Percentiles rank a stretch among this genome's conserved stretches.
Conservation (phyloP, 2,888 invertebrate genomes). For the Drosophila cognata region DNA sequence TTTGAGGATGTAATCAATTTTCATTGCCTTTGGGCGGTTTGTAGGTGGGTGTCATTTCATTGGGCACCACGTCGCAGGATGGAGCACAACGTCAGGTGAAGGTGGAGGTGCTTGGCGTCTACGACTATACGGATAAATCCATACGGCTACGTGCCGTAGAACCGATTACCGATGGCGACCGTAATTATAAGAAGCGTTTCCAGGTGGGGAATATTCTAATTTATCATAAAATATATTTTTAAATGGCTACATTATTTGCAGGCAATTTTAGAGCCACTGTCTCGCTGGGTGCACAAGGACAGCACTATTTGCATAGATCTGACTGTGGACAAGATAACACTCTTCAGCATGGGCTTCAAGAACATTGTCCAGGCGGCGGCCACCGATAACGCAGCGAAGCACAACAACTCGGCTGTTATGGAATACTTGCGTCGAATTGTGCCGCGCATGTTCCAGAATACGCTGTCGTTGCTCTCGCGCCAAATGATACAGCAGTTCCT, state of each 20-base stretch:
- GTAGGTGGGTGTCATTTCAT: conserved; percentile 91
- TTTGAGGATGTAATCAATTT: background rate
- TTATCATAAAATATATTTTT: background rate
- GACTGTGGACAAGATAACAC: conserved; percentile 92
- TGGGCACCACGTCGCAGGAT: conserved; percentile 94
- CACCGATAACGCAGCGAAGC: conserved; percentile 85
- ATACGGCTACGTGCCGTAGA: conserved; percentile 93
- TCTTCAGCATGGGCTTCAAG: conserved; percentile 92
- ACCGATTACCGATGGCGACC: conserved; percentile 91
- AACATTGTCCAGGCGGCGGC: conserved; percentile 89
- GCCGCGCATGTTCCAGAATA: conserved; percentile 96
- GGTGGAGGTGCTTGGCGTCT: conserved; percentile 93
- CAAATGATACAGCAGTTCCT: conserved; percentile 96
- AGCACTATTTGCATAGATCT: conserved; percentile 92
- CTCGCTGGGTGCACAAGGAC: conserved; percentile 91
- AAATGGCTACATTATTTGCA: conserved; percentile 60
- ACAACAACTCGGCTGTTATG: conserved; percentile 92
- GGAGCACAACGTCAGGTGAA: conserved; percentile 92
- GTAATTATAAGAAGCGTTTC: conserved; percentile 92
- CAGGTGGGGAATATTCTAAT: conserved; percentile 65
- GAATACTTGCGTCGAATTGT: conserved; percentile 94
- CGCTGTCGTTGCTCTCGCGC: conserved; percentile 91
- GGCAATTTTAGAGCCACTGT: conserved; percentile 92
- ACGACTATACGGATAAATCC: conserved; percentile 90
- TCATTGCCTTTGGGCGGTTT: background rate